Evolutionary conservation across 2,888 invertebrate species (phyloP).

Genomic region (Synanthedon myopaeformis): DNA sequence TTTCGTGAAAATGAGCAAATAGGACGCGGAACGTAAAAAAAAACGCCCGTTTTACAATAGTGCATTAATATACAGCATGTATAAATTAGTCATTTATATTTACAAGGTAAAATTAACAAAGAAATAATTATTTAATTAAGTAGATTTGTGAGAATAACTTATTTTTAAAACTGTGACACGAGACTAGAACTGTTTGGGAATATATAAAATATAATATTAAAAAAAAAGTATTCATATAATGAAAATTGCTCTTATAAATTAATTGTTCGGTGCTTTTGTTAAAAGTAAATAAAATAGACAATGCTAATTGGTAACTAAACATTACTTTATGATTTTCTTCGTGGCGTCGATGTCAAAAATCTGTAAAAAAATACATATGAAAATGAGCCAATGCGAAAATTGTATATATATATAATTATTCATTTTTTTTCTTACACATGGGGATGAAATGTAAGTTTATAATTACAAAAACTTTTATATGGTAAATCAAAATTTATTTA

Average conservation of each 20-base stretch:
- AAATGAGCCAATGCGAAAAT: no score
- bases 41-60: background rate
- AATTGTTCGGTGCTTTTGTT: conserved; percentile 7
- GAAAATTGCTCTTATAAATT: conserved; percentile 2
- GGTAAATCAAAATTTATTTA: no score
- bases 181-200: conserved; percentile 64
- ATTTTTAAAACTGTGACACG: conserved; percentile 65
- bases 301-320: conserved; percentile 32
- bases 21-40: background rate
- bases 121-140: background rate
- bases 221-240: background rate
- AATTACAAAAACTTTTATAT: no score
- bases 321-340: conserved; percentile 17
- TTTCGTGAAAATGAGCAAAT: no score
- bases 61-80: conserved; percentile 7
- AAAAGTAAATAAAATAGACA: conserved; percentile 2
- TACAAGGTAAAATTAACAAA: conserved; percentile 4
- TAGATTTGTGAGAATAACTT: conserved; percentile 28
- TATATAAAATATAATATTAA: conserved; percentile 13
- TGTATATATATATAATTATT: no score
- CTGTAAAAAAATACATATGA: conserved; percentile 34
- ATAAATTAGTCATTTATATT: conserved; percentile 3
- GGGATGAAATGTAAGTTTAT: no score
- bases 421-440: no score
- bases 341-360: conserved; percentile 43